phyloP scores from a whole-genome alignment of 1,140 invertebrate species.

The Macrosteles quadrilineatus region DNA sequence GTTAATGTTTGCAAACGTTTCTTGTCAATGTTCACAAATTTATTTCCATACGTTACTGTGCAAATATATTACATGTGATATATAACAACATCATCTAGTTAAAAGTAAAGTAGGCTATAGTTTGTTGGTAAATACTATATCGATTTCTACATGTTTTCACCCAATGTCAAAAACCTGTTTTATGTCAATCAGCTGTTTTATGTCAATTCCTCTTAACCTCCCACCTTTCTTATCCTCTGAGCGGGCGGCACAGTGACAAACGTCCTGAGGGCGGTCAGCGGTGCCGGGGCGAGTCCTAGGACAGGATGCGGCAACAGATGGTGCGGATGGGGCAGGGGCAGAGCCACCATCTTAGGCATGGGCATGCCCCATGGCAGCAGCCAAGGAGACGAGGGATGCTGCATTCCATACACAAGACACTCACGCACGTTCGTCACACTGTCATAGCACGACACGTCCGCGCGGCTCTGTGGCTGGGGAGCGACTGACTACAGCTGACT shows the following conservation, averaged over 20 bases:
- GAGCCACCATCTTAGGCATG: slow-evolving; percentile 56
- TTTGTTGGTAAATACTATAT: too few relatives aligned
- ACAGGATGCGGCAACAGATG: slow-evolving; percentile 17
- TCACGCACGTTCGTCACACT: background rate
- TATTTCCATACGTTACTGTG: too few relatives aligned
- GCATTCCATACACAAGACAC: slow-evolving; percentile 44
- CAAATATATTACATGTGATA: too few relatives aligned
- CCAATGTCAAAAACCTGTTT: too few relatives aligned
- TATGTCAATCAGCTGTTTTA: too few relatives aligned
- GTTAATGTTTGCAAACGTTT: too few relatives aligned
- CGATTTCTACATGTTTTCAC: too few relatives aligned
- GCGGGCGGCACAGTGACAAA: slow-evolving; percentile 19
- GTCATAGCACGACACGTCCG: background rate
- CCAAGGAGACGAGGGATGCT: slow-evolving; percentile 56
- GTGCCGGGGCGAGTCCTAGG: slow-evolving; percentile 19
- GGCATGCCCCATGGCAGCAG: slow-evolving; percentile 57
- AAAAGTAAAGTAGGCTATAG: too few relatives aligned
- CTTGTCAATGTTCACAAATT: too few relatives aligned
- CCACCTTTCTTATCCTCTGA: slow-evolving; percentile 26
- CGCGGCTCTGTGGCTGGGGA: background rate
- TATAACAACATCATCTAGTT: too few relatives aligned
- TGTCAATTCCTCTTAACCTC: too few relatives aligned
- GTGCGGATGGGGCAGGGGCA: slow-evolving; percentile 48
- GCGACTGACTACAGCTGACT: slow-evolving; percentile 16
- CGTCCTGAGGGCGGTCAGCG: slow-evolving; percentile 12